Percentiles rank a stretch among this genome's conserved stretches.
These are phyloP conservation scores for Enhydra lutris DNA, from an alignment of 2,113 vertebrate species.

Conservation along the genomic window DNA sequence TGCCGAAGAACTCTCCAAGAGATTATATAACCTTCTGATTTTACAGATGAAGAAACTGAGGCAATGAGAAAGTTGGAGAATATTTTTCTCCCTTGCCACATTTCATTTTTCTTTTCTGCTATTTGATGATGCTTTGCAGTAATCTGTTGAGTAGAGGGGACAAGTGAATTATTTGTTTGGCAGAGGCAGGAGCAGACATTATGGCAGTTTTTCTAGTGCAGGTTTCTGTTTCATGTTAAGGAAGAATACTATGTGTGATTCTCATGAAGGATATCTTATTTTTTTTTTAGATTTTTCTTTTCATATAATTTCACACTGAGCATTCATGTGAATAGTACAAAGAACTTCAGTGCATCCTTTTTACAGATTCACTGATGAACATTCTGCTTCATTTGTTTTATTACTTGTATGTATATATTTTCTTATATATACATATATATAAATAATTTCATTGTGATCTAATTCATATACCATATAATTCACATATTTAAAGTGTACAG, in stretches of 20 bases:
- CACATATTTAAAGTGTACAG: neutral
- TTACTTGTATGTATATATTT: neutral
- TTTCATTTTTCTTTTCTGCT: conserved; percentile 10
- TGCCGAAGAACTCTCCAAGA: neutral
- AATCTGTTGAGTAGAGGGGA: neutral
- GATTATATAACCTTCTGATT: neutral
- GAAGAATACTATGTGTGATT: conserved; percentile 4
- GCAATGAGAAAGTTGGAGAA: neutral
- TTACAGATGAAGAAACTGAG: conserved; percentile 25
- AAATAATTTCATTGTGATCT: neutral
- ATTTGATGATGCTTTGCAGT: neutral
- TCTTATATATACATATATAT: neutral
- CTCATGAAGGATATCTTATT: neutral
- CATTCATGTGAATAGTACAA: neutral
- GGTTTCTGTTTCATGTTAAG: conserved; percentile 4
- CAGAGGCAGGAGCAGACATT: neutral
- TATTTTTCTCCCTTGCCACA: neutral
- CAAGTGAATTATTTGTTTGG: neutral
- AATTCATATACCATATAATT: neutral
- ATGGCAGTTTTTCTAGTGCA: neutral
- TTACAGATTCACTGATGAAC: neutral
- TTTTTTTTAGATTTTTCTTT: conserved; percentile 14
- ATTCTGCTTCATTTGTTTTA: conserved; percentile 18
- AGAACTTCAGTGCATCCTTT: neutral
- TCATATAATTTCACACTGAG: neutral